These are phyloP conservation scores for Agrochola lota DNA, from an alignment of 2,888 invertebrate genomes.

Conservation along the genomic window DNA sequence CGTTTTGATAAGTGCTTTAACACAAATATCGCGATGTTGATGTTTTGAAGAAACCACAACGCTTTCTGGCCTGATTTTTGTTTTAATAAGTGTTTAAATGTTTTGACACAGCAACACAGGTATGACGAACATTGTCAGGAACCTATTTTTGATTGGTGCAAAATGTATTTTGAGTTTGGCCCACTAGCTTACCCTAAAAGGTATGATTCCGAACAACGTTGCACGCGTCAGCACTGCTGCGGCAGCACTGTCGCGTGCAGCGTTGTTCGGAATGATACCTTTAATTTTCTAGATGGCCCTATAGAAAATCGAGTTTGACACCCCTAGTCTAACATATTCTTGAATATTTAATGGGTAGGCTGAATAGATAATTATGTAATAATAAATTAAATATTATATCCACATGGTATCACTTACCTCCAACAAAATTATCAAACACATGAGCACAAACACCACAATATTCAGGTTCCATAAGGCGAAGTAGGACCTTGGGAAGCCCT, in stretches of 20 bases:
- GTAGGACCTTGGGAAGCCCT: slow-evolving; percentile 75
- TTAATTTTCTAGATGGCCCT: too few relatives aligned
- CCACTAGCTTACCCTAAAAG: neutral
- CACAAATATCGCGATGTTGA: too few relatives aligned
- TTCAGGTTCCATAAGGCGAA: slow-evolving; percentile 75
- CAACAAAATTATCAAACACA: slow-evolving; percentile 71
- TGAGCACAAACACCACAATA: slow-evolving; percentile 80
- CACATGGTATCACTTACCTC: slow-evolving; percentile 74
- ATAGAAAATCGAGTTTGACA: too few relatives aligned
- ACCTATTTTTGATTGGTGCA: neutral
- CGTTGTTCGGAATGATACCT: too few relatives aligned
- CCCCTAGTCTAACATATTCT: too few relatives aligned
- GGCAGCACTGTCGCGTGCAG: too few relatives aligned
- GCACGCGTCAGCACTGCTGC: too few relatives aligned
- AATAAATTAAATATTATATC: slow-evolving; percentile 1
- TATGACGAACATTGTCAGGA: neutral
- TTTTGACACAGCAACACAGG: too few relatives aligned
- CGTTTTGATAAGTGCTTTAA: too few relatives aligned
- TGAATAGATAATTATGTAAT: neutral
- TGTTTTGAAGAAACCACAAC: neutral
- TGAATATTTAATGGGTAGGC: too few relatives aligned
- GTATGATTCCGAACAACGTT: too few relatives aligned
- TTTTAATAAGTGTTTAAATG: too few relatives aligned
- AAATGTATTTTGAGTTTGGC: neutral
- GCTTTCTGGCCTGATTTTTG: neutral